Conservation (phyloP, 1,140 invertebrate genomes). For the Papilio xuthus region DNA sequence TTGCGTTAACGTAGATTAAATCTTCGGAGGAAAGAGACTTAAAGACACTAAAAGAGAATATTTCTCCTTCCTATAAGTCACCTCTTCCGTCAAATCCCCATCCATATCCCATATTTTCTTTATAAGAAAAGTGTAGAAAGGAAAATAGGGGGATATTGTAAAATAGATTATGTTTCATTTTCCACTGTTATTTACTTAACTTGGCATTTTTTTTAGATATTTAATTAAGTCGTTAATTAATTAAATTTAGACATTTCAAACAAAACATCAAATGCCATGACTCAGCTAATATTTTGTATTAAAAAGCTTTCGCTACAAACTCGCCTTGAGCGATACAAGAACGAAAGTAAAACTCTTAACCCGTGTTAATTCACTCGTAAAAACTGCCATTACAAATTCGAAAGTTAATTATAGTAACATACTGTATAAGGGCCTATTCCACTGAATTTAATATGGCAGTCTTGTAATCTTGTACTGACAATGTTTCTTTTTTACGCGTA, state of each 20-base stretch:
- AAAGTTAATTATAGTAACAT: constrained; percentile 23
- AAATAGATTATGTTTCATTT: background rate
- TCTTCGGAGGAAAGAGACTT: too few relatives aligned
- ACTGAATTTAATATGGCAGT: constrained; percentile 16
- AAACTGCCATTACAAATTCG: constrained; percentile 26
- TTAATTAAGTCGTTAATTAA: too few relatives aligned
- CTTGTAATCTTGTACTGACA: background rate
- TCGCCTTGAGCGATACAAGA: constrained; percentile 14
- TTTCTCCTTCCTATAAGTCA: too few relatives aligned
- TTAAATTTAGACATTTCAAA: too few relatives aligned
- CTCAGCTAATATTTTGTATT: background rate
- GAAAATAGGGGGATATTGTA: too few relatives aligned
- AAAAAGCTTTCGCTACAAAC: constrained; percentile 16
- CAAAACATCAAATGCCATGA: background rate
- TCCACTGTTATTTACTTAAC: too few relatives aligned
- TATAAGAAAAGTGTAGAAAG: too few relatives aligned
- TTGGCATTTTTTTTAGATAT: too few relatives aligned
- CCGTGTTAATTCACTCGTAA: constrained; percentile 20
- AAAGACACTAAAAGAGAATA: too few relatives aligned
- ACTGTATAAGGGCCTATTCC: constrained; percentile 19
- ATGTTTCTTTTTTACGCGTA: background rate
- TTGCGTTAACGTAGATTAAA: too few relatives aligned
- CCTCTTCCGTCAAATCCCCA: too few relatives aligned
- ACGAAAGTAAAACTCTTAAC: constrained; percentile 25
- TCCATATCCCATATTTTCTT: too few relatives aligned